Conservation (phyloP, 1,140 invertebrate species). For the Heliothis virescens region DNA sequence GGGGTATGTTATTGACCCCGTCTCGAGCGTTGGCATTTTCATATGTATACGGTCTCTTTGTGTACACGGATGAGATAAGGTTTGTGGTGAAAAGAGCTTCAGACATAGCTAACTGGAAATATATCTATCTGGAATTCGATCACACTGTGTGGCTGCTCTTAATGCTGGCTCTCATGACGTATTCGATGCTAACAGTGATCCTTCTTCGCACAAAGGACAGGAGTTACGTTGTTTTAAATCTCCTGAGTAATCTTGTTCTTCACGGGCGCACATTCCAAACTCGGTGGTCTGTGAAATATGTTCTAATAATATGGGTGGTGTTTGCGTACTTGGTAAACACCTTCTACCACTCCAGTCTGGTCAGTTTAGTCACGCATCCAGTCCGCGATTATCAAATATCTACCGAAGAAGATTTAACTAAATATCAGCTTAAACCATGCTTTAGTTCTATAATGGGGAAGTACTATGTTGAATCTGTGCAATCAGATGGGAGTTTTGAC, state of each 20-base stretch:
- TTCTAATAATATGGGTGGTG: conserved; percentile 50
- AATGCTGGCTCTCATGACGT: conserved; percentile 14
- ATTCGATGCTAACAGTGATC: conserved; percentile 12
- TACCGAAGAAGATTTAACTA: conserved; percentile 44
- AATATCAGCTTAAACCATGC: conserved; percentile 24
- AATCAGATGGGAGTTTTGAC: no score
- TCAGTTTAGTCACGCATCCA: no score
- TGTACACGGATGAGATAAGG: no score
- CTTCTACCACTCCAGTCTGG: no score
- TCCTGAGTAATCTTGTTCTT: conserved; percentile 10
- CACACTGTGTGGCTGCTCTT: conserved; percentile 61
- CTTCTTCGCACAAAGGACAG: conserved; percentile 18
- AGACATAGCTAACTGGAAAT: conserved; percentile 57
- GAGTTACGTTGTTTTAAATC: background rate
- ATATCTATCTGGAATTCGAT: conserved; percentile 65
- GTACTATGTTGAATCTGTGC: conserved; percentile 28
- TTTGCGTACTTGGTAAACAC: no score
- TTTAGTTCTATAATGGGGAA: conserved; percentile 14
- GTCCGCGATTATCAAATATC: no score
- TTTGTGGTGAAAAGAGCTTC: conserved; percentile 60
- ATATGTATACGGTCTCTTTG: conserved; percentile 59
- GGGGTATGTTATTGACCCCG: conserved; percentile 5
- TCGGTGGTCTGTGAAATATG: conserved; percentile 54
- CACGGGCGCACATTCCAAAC: conserved; percentile 1
- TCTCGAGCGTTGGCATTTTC: conserved; percentile 58